phyloP scores from a whole-genome alignment of 2,797 vertebrate species.

The Spea hammondii region DNA sequence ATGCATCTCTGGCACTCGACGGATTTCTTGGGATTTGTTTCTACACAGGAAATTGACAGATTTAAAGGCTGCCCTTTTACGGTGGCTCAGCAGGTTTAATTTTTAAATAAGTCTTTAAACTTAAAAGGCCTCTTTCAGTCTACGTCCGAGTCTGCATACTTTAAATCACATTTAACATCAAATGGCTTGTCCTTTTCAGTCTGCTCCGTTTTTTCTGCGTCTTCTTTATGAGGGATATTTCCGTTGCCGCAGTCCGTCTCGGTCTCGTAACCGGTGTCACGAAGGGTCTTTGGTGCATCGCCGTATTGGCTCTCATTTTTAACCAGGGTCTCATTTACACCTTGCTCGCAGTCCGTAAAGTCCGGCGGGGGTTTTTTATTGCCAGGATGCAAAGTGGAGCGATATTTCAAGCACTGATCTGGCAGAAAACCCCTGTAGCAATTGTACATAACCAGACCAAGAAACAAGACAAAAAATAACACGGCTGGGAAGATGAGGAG shows the following conservation, averaged over 20 bases:
- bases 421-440: conserved; percentile 96
- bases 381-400: conserved; percentile 77
- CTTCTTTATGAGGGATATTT: conserved; percentile 70
- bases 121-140: conserved; percentile 58
- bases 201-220: conserved; percentile 63
- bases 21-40: too few relatives aligned
- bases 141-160: conserved; percentile 85
- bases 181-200: conserved; percentile 77
- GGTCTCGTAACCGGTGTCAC: conserved; percentile 91
- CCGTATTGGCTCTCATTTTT: conserved; percentile 81
- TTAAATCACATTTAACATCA: conserved; percentile 87
- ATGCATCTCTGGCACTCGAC: too few relatives aligned
- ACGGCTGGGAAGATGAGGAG: conserved; percentile 87
- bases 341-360: conserved; percentile 84
- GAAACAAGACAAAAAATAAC: conserved; percentile 85
- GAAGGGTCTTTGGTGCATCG: conserved; percentile 74
- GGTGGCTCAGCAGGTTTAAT: conserved; percentile 25
- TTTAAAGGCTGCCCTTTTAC: conserved; percentile 13
- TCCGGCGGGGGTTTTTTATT: conserved; percentile 78
- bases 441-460: conserved; percentile 85
- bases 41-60: conserved; percentile 6
- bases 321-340: conserved; percentile 78
- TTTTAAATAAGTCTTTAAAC: conserved; percentile 4
- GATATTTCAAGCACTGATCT: conserved; percentile 81
- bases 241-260: conserved; percentile 86